Base-by-base conservation (phyloP, 2,888 invertebrate species). In the Opisthograptis luteolata region DNA sequence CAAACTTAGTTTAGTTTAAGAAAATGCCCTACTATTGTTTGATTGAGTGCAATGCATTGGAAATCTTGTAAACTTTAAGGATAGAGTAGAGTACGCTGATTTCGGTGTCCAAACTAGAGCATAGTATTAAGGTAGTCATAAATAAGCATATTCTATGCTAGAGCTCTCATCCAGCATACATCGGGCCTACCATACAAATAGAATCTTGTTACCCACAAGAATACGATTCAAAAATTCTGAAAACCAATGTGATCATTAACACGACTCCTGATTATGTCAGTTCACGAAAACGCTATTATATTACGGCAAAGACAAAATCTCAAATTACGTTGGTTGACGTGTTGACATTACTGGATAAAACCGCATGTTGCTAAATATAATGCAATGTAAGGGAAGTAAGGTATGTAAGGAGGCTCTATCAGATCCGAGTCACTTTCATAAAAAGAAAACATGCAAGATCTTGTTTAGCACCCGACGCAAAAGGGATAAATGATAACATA, bases 361-460 rank as follows among this genome's bases (percentile, higher is more conserved):
- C 65, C 65, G 56, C 65, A 48, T 41, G 25, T 40, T 60, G 59
- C 12, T 58, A 64, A 58, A 53, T 58, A 61, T 66, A 55, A 47
- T 60, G 57, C 53, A 55, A 51, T 57, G 60, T 55, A 58, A 12
- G 25, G 32, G 22, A 55, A 45, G 57, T 45, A 47, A 50, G 22
- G 12, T 20, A 10, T 25, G 32, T 24, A 30, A n/a, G n/a, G n/a
- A n/a, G 30, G 13, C 13, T 19, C 19, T 34, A 34, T 1, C 15
- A n/a, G 15, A 12, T 2, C 3, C 1, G 6, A n/a, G 9, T 9
- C n/a, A n/a, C n/a, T n/a, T n/a, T n/a, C n/a, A n/a, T n/a, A n/a
- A n/a, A n/a, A n/a, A n/a, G n/a, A n/a, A n/a, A n/a, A n/a, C n/a
- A n/a, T n/a, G n/a, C n/a, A n/a, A n/a, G n/a, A n/a, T n/a, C n/a